Conservation (phyloP, 2,888 invertebrate genomes). For the Therioaphis trifolii region DNA sequence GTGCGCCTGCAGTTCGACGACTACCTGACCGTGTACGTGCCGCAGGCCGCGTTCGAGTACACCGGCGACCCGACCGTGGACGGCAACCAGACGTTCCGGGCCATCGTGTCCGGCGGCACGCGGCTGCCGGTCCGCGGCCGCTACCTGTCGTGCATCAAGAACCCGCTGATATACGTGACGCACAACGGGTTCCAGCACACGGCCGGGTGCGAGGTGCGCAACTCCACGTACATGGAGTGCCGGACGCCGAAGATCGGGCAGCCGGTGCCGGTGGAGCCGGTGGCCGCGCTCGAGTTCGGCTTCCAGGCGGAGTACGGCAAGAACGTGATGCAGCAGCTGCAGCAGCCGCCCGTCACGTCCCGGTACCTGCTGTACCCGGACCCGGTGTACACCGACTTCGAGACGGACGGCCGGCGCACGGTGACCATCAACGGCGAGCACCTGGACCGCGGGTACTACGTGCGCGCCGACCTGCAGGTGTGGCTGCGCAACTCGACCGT, state of each 20-base stretch:
- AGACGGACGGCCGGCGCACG: not conserved
- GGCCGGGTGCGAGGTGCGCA: not conserved
- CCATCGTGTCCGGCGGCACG: constrained; percentile 39
- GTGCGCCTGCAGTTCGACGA: constrained; percentile 33
- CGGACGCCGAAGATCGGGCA: constrained; percentile 3
- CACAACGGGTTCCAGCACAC: constrained; percentile 23
- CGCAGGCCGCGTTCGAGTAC: not conserved
- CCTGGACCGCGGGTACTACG: constrained; percentile 28
- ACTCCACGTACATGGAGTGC: constrained; percentile 29
- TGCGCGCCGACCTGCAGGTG: constrained; percentile 10
- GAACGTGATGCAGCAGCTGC: not conserved
- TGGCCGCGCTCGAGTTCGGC: constrained; percentile 18
- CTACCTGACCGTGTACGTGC: constrained; percentile 8
- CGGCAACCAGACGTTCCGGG: constrained; percentile 28
- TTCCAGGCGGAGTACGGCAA: constrained; percentile 22
- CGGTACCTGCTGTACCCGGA: constrained; percentile 28
- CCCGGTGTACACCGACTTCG: constrained; percentile 42
- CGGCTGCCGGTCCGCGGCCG: constrained; percentile 4
- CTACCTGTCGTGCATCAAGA: constrained; percentile 6
- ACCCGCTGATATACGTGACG: constrained; percentile 31
- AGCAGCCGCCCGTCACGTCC: not conserved
- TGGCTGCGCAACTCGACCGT: not conserved
- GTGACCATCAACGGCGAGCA: constrained; percentile 25
- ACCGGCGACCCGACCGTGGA: constrained; percentile 6
- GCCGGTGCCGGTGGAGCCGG: not conserved